These are phyloP conservation scores for Knipowitschia caucasica DNA, from an alignment of 2,797 vertebrate species.

Conservation along the genomic window DNA sequence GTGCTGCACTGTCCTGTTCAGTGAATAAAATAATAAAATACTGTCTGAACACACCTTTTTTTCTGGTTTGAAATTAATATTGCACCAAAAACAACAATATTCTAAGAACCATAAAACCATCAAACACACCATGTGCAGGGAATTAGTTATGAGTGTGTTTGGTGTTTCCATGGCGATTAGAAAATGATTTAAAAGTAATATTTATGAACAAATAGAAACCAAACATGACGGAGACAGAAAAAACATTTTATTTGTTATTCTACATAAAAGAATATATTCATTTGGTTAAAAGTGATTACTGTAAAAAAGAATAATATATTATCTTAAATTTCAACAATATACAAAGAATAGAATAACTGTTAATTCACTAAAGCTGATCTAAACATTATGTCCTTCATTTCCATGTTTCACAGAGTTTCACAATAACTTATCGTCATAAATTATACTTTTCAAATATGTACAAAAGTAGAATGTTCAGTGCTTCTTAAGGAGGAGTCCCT, in stretches of 20 bases:
- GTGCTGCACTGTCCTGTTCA: too few species aligned
- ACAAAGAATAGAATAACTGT: constrained; percentile 23
- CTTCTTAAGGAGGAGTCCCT: constrained; percentile 40
- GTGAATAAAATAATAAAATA: too few species aligned
- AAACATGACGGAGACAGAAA: neutral
- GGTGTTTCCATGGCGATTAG: too few species aligned
- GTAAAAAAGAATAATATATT: constrained; percentile 50
- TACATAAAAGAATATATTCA: constrained; percentile 43
- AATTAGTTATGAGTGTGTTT: too few species aligned
- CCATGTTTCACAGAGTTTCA: constrained; percentile 25
- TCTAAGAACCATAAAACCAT: too few species aligned
- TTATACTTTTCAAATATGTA: constrained; percentile 66
- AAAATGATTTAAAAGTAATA: too few species aligned
- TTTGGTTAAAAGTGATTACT: constrained; percentile 45
- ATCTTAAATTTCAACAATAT: constrained; percentile 43
- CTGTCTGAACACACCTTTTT: too few species aligned
- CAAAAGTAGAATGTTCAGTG: constrained; percentile 64
- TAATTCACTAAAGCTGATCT: constrained; percentile 14
- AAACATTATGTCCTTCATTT: constrained; percentile 34
- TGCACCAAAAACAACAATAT: too few species aligned
- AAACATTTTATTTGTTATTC: constrained; percentile 7
- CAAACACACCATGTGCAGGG: too few species aligned
- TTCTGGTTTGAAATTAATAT: too few species aligned
- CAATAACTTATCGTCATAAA: constrained; percentile 69
- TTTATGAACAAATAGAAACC: neutral